Conservation (phyloP, 2,888 invertebrate species). For the Hesperia comma region DNA sequence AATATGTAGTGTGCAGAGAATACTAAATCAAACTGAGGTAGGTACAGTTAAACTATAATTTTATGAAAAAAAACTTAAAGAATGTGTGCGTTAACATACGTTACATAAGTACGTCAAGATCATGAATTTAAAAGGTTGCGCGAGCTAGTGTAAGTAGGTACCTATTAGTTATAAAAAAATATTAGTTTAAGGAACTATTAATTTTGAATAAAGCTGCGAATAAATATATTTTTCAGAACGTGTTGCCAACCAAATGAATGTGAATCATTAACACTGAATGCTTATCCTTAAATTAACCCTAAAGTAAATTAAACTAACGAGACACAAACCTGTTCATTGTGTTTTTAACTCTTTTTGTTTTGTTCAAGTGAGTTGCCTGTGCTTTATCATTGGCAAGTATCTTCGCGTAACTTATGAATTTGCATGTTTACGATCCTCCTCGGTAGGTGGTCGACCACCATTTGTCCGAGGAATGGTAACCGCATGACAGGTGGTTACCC, state of each 20-base stretch:
- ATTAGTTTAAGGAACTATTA: not conserved
- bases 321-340: slow-evolving; percentile 25
- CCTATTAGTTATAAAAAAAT: too few species aligned
- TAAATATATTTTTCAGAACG: not conserved
- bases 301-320: slow-evolving; percentile 22
- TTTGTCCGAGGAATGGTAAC: slow-evolving; percentile 72
- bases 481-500: slow-evolving; percentile 71
- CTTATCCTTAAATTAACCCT: slow-evolving; percentile 12
- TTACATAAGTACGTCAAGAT: too few species aligned
- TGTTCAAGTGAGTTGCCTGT: slow-evolving; percentile 51
- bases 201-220: not conserved
- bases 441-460: slow-evolving; percentile 74
- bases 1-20: too few species aligned
- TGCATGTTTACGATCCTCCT: slow-evolving; percentile 73
- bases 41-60: too few species aligned
- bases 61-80: not conserved
- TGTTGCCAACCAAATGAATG: slow-evolving; percentile 7
- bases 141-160: too few species aligned
- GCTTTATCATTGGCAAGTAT: slow-evolving; percentile 60
- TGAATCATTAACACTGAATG: slow-evolving; percentile 4
- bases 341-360: slow-evolving; percentile 43
- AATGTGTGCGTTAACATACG: not conserved
- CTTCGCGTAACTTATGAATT: slow-evolving; percentile 67
- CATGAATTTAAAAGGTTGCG: too few species aligned
- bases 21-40: too few species aligned